phyloP scores from a whole-genome alignment of 2,888 invertebrate genomes.

The Hipparchia semele region DNA sequence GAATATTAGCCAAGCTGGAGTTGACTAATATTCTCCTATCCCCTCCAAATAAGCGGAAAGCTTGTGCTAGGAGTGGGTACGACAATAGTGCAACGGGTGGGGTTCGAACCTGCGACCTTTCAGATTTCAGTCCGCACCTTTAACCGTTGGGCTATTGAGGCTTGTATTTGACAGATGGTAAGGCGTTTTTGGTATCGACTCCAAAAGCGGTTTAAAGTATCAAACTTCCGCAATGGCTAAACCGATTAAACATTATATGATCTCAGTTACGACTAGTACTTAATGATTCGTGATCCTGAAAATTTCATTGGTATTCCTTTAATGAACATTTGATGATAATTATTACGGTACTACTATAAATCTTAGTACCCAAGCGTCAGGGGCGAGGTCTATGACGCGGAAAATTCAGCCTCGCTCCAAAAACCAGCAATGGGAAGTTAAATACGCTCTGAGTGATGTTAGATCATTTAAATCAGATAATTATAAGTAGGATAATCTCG shows the following conservation, averaged over 20 bases:
- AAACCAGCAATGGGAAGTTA: conserved; percentile 16
- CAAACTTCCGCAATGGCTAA: no score
- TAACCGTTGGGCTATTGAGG: no score
- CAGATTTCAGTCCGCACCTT: no score
- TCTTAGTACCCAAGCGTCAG: not conserved
- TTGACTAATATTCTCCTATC: no score
- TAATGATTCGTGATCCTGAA: not conserved
- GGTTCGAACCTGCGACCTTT: no score
- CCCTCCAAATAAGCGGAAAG: no score
- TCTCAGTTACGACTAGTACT: not conserved
- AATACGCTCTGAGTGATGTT: conserved; percentile 13
- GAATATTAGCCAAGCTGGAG: no score
- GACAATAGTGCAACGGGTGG: no score
- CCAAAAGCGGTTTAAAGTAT: no score
- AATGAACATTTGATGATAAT: not conserved
- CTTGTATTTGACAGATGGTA: no score
- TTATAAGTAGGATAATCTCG: conserved; percentile 8
- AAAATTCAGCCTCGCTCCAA: conserved; percentile 22
- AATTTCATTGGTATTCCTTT: not conserved
- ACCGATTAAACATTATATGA: not conserved
- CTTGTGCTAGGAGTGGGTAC: no score
- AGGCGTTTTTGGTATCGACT: no score
- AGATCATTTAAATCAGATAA: conserved; percentile 18
- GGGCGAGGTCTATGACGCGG: conserved; percentile 22
- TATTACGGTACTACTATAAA: conserved; percentile 9